These are phyloP conservation scores for Elephantulus edwardii DNA, from an alignment of 2,113 vertebrate species.

Conservation along the genomic window DNA sequence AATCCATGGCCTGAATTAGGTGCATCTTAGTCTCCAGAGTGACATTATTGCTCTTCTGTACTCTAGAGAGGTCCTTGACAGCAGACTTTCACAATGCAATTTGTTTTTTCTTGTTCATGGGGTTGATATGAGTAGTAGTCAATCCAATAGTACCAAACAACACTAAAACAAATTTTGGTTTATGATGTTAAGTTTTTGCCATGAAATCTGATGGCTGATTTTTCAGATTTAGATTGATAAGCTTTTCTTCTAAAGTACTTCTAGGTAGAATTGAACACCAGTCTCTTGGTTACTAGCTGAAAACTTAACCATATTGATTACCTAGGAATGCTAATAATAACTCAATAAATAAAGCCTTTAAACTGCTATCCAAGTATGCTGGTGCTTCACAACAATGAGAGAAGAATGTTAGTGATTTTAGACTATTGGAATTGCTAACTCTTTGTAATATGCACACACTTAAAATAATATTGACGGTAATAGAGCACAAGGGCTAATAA, in stretches of 20 bases:
- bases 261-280: neutral
- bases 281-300: neutral
- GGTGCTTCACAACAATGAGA: neutral
- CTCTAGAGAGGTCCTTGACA: no score
- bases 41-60: no score
- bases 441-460: conserved; percentile 8
- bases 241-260: neutral
- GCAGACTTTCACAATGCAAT: no score
- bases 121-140: no score
- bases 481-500: neutral
- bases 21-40: no score
- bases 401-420: neutral
- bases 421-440: neutral
- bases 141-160: no score
- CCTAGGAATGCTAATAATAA: neutral
- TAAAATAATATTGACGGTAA: neutral
- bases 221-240: neutral
- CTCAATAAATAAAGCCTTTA: neutral
- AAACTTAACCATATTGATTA: neutral
- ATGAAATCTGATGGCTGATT: no score
- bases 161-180: no score
- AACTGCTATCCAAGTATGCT: neutral
- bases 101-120: no score
- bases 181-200: no score
- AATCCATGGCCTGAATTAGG: no score